Base-by-base conservation (phyloP, 2,888 invertebrate genomes). In the Scrobipalpa atriplicella region DNA sequence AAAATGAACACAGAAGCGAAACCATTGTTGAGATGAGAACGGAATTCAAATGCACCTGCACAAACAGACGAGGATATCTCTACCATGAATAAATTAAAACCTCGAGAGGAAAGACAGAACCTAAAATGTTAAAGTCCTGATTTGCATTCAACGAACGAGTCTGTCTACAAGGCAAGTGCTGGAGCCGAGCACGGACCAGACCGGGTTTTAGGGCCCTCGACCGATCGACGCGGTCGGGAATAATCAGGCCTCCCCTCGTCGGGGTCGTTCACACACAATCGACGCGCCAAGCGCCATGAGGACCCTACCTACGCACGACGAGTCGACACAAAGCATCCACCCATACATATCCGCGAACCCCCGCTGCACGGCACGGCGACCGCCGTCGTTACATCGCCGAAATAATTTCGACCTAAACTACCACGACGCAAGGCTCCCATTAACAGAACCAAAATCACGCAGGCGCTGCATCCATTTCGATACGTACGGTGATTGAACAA, bases 231-330 rank as follows among this genome's bases (percentile, higher is more conserved):
- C 82, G 82, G 84, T 78, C 83, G 83, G 81, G 87, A 82, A 90
- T 91, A 92, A 92, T 91, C 91, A 87, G 81, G 84, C 85, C 83
- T 85, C 90, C 90, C 91, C 87, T 87, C 84, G 83, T 72, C 82
- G 84, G 89, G 90, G 89, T 90, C 90, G 92, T 92, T 91, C 90
- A 90, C 91, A 91, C 90, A 90, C 87, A 88, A 87, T 86, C 86
- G 87, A 85, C 84, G 83, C 81, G 83, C 78, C 82, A 81, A 85
- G 81, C 78, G 79, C 69, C 65, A 67, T 47, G 68, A 73, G 83
- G 86, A 82, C 84, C 84, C 87, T 87, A 84, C 89, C 91, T 88
- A 90, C 91, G 87, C 88, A 87, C 84, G 78, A 81, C 82, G 79
- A 83, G 77, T 81, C 82, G 74, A 80, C 84, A 88, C 85, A 89